Percentiles rank a stretch among this genome's conserved stretches.
Evolutionary conservation across 2,888 invertebrate species (phyloP).

Genomic region (Empis livida): DNA sequence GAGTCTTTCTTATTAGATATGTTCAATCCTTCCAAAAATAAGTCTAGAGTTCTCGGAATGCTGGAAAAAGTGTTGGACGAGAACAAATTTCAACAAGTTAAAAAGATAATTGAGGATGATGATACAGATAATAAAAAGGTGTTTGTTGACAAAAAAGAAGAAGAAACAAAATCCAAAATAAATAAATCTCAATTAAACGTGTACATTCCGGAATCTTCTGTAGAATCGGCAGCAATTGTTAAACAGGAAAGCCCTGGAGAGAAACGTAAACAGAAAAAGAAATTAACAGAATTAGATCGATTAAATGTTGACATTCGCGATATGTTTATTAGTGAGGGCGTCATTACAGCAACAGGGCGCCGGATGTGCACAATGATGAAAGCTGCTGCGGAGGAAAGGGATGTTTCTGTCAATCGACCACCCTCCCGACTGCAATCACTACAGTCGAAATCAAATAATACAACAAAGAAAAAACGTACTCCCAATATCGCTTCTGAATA

Average conservation of each 20-base stretch:
- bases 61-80: conserved; percentile 21
- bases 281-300: conserved; percentile 42
- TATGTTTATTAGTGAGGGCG: conserved; percentile 47
- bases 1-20: conserved; percentile 21
- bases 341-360: conserved; percentile 45
- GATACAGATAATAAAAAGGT: conserved; percentile 8
- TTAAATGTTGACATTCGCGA: conserved; percentile 51
- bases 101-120: conserved; percentile 16
- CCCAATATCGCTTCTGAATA: too few relatives aligned
- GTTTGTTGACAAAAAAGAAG: conserved; percentile 2
- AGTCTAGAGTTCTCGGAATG: conserved; percentile 17
- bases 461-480: too few relatives aligned
- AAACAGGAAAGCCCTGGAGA: conserved; percentile 11
- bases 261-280: conserved; percentile 20
- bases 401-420: neutral
- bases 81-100: conserved; percentile 19
- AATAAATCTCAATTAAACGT: neutral
- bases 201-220: neutral
- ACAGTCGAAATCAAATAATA: neutral
- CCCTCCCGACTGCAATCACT: neutral
- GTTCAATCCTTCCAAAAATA: conserved; percentile 18
- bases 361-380: conserved; percentile 42
- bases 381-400: conserved; percentile 7
- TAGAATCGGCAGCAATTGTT: too few relatives aligned
- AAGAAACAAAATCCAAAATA: conserved; percentile 1